Conservation (phyloP, 2,113 vertebrate species). For the Halichoeres trimaculatus region DNA sequence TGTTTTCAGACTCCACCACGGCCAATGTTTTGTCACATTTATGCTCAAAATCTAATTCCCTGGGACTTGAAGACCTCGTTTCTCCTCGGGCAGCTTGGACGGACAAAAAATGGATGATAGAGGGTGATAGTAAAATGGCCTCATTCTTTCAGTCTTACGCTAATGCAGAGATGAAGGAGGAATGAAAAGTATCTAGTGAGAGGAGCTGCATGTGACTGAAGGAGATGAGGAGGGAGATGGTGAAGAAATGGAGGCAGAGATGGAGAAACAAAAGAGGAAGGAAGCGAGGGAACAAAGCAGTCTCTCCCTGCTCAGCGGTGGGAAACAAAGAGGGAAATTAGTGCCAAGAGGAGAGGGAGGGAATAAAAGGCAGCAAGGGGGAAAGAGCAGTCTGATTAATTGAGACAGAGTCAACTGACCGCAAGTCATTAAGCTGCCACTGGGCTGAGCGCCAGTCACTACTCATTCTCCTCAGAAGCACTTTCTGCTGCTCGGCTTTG, state of each 20-base stretch:
- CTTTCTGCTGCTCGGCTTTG: conserved; percentile 49
- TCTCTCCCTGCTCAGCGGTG: conserved; percentile 30
- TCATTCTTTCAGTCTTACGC: conserved; percentile 70
- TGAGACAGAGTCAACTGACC: conserved; percentile 83
- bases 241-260: conserved; percentile 28
- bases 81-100: conserved; percentile 20
- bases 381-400: conserved; percentile 81
- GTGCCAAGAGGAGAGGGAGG: conserved; percentile 44
- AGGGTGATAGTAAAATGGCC: conserved; percentile 58
- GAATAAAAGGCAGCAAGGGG: conserved; percentile 28
- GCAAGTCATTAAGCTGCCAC: conserved; percentile 81
- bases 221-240: conserved; percentile 16
- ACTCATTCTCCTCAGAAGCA: conserved; percentile 72
- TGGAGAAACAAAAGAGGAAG: conserved; percentile 46
- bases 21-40: background rate
- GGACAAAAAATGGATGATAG: conserved; percentile 34
- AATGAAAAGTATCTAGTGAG: conserved; percentile 41
- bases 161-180: conserved; percentile 46
- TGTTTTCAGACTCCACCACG: conserved; percentile 21
- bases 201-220: conserved; percentile 23
- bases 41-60: conserved; percentile 24
- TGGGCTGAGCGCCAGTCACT: conserved; percentile 79
- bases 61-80: conserved; percentile 32
- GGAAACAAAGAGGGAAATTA: conserved; percentile 53
- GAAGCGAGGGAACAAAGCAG: conserved; percentile 38